Percentiles rank a stretch among this genome's conserved stretches.
phyloP scores from a whole-genome alignment of 2,888 invertebrate genomes.

The Siphlonurus alternatus region DNA sequence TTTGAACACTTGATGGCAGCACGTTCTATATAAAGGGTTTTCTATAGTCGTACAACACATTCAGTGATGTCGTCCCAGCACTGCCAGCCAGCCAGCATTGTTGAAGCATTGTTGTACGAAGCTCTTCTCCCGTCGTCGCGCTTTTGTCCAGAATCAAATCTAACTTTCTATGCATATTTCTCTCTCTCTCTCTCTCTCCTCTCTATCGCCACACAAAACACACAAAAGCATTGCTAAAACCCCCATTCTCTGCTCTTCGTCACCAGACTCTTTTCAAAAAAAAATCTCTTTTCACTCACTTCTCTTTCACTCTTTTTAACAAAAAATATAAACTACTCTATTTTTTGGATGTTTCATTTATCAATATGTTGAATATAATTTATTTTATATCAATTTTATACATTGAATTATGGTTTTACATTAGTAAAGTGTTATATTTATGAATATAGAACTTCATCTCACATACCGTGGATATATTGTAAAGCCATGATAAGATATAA shows the following conservation, averaged over 20 bases:
- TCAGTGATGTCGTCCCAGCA: background rate
- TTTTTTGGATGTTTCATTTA: too few relatives aligned
- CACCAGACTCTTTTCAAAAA: background rate
- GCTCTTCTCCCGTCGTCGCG: background rate
- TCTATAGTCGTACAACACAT: background rate
- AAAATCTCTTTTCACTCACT: background rate
- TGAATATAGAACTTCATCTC: too few relatives aligned
- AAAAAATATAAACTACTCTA: too few relatives aligned
- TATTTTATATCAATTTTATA: too few relatives aligned
- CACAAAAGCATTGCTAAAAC: conserved; percentile 4
- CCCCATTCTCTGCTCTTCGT: background rate
- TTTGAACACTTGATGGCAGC: background rate
- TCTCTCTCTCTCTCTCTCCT: background rate
- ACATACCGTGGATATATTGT: too few relatives aligned
- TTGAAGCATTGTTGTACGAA: background rate
- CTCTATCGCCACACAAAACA: conserved; percentile 4
- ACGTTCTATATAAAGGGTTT: too few relatives aligned
- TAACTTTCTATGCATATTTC: conserved; percentile 4
- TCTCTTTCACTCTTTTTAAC: background rate
- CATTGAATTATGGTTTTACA: too few relatives aligned
- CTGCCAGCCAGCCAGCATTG: background rate
- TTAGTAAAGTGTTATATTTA: too few relatives aligned
- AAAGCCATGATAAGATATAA: too few relatives aligned
- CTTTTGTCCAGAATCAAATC: conserved; percentile 4
- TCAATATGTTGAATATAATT: too few relatives aligned